Evolutionary conservation across 1,140 invertebrate genomes (phyloP), one percentile per base, ranked within the genome.

Genomic region (Ditylenchus dipsaci): DNA sequence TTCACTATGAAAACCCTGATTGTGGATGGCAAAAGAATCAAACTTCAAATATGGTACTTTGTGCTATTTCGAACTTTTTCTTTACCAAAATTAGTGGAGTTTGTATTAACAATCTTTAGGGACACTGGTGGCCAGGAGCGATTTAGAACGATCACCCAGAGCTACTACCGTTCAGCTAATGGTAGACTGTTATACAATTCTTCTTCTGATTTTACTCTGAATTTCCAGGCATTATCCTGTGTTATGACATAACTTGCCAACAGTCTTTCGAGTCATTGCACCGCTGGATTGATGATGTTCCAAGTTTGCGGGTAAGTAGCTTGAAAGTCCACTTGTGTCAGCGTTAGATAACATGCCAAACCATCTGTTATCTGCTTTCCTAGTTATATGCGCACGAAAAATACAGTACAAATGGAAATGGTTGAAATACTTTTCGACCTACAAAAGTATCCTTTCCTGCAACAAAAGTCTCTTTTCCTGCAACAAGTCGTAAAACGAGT

Each of bases 1-100:
- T 95, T 95, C 85, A 93, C 91, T 67, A 95, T 95, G 91, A 95
- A 95, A 88, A 94, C 91, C 26, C 87, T 95, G 9, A 86, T 90
- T 65, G 88, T 95, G 58, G 92, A 95, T 85, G 90, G 90, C 17
- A 95, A 95, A 85, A 89, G 89, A 86, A 89, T 95, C 65, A 95
- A 95, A 88, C 87, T 97, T 68, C 91, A 92, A 87, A 91, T 92
- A 79, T 92, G 93, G 93, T 70, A 19, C 15, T n/a, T 27, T 9
- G 21, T 19, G 65, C 21, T 26, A 65, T 67, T n/a, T 33, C 17
- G 19, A 9, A 60, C 27, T 60, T 15, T 15, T 47, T 47, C 15
- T 15, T 47, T 21, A 15, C 15, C 15, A 47, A 47, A 47, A 15
- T 47, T 47, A 15, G 15, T 47, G 45, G 21, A 47, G 21, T 15